Evolutionary conservation across 2,797 vertebrate genomes (phyloP).

Genomic region (Darevskia nairensis): DNA sequence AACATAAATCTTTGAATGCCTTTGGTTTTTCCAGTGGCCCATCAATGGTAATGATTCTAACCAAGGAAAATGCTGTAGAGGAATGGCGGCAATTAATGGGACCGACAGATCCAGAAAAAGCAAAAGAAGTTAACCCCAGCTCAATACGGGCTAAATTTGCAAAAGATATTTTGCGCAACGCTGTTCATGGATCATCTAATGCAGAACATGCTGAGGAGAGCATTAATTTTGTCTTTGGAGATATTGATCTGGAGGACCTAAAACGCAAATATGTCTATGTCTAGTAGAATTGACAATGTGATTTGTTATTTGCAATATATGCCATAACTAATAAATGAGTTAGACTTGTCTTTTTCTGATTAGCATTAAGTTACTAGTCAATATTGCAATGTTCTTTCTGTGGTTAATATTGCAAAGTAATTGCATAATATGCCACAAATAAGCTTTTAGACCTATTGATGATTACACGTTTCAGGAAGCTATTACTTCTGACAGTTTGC

Average conservation of each 20-base stretch:
- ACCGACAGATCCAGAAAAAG: conserved; percentile 85
- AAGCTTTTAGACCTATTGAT: background rate
- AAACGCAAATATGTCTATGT: conserved; percentile 28
- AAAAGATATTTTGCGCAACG: conserved; percentile 83
- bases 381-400: background rate
- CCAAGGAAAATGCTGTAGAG: conserved; percentile 89
- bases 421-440: background rate
- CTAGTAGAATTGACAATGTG: background rate
- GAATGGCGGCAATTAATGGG: conserved; percentile 92
- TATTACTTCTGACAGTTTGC: background rate
- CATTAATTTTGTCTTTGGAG: conserved; percentile 68
- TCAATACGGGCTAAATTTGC: conserved; percentile 89
- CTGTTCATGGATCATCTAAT: conserved; percentile 88
- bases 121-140: conserved; percentile 78
- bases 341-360: background rate
- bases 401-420: background rate
- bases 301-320: background rate
- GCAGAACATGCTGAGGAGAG: conserved; percentile 73
- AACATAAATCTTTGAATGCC: background rate
- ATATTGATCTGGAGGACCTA: conserved; percentile 51
- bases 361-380: conserved; percentile 21
- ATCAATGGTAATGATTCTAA: conserved; percentile 85
- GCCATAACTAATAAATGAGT: background rate
- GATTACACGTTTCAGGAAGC: background rate
- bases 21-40: conserved; percentile 82